Conservation (phyloP, 1,140 invertebrate genomes). For the Saxidomus purpurata region DNA sequence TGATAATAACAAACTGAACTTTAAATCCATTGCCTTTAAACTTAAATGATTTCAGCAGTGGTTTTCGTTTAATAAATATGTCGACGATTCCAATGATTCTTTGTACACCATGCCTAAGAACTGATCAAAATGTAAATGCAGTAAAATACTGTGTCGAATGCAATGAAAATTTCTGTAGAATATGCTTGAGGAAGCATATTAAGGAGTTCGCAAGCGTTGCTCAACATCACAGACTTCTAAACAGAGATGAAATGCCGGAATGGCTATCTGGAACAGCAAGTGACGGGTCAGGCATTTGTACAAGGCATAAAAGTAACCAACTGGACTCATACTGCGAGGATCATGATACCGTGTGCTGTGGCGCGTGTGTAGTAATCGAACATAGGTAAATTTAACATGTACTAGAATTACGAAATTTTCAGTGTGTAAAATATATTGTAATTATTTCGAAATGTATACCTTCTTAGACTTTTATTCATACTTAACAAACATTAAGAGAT, state of each 20-base stretch:
- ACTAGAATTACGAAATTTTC: no score
- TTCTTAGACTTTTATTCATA: no score
- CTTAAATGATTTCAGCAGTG: no score
- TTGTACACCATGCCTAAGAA: conserved; percentile 24
- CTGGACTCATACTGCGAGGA: conserved; percentile 26
- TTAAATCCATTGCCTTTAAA: no score
- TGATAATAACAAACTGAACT: no score
- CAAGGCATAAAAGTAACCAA: conserved; percentile 19
- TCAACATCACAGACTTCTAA: background rate
- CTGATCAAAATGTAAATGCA: background rate
- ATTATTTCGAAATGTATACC: no score
- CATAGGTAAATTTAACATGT: conserved; percentile 29
- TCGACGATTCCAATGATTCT: background rate
- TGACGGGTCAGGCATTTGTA: background rate
- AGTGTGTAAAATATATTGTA: no score
- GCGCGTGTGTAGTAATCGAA: conserved; percentile 32
- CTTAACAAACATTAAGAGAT: no score
- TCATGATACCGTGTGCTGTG: conserved; percentile 33
- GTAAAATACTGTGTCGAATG: conserved; percentile 41
- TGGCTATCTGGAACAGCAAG: background rate
- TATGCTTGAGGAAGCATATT: conserved; percentile 12
- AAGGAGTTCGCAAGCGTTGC: background rate
- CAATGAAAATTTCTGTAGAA: conserved; percentile 35
- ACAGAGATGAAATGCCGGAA: conserved; percentile 39
- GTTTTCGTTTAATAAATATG: background rate